A percentile compares a stretch with the other conserved stretches of the same genome.
phyloP scores from a whole-genome alignment of 2,888 invertebrate genomes.

The Hydriomena furcata region DNA sequence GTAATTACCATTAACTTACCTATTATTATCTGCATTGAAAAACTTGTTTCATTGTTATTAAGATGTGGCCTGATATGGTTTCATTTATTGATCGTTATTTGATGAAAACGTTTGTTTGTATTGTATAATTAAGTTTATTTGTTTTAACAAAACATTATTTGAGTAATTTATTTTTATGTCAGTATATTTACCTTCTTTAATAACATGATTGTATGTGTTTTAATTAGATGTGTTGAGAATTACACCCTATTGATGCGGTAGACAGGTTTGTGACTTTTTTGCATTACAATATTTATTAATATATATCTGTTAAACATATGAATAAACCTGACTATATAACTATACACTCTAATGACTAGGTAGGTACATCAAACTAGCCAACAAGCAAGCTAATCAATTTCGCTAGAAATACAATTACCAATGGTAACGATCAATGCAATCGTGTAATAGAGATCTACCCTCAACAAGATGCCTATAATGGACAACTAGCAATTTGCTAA shows the following conservation, averaged over 20 bases:
- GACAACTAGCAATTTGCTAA: neutral
- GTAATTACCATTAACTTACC: slow-evolving; percentile 62
- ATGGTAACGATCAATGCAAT: slow-evolving; percentile 28
- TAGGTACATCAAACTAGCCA: slow-evolving; percentile 9
- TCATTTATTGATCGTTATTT: slow-evolving; percentile 53
- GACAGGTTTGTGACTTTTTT: no score
- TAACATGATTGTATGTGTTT: no score
- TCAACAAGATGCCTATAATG: slow-evolving; percentile 20
- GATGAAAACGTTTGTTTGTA: slow-evolving; percentile 35
- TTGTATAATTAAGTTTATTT: slow-evolving; percentile 22
- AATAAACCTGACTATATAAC: no score
- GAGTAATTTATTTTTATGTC: neutral
- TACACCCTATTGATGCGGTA: no score
- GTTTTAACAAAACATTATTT: slow-evolving; percentile 1
- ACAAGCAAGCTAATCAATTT: slow-evolving; percentile 33
- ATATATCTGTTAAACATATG: no score
- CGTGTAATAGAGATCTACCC: slow-evolving; percentile 29
- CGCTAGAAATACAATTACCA: slow-evolving; percentile 26
- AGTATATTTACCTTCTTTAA: no score
- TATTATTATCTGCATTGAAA: slow-evolving; percentile 60
- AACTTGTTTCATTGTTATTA: slow-evolving; percentile 60
- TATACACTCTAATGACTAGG: neutral
- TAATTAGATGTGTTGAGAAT: no score
- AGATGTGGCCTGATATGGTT: slow-evolving; percentile 51
- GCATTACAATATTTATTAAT: no score